Base-by-base conservation (phyloP, 30 jellyfish, hydroid and myxozoan genomes). In the Pseudorhiza aurosa region DNA sequence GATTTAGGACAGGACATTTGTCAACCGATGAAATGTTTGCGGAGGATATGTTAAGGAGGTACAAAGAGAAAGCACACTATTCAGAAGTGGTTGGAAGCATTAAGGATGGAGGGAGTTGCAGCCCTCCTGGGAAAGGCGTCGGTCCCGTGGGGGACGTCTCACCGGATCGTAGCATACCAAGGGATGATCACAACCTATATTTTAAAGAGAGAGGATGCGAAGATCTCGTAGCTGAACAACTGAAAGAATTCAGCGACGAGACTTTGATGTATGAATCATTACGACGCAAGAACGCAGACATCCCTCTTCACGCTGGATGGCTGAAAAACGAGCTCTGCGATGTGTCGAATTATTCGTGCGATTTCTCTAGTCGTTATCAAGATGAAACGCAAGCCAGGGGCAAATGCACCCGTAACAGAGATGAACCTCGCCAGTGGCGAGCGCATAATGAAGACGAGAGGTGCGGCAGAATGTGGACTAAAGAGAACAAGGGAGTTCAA, bases 211-310 rank as follows among this genome's bases (percentile, higher is more conserved):
- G 18, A 15, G 8, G n/a, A 17, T n/a, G 47, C 31, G 36, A 70
- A 30, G 40, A 29, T 36, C 17, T 0, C 10, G 19, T 58, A 18
- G 5, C 29, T 21, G 60, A 70, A 30, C 83, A 70, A 32, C 60
- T 47, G 49, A 46, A 55, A 8, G 4, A 14, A 58, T 45, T 70
- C 15, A 70, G 83, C 19, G 83, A 47, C 15, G 83, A 70, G 32
- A 22, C 47, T 8, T 59, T 28, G 0, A 25, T 45, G 57, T 70
- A 70, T 47, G 83, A 47, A 28, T 70, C 83, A 15, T 37, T 70
- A 51, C 30, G 59, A 40, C 69, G 83, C 2, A 70, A 70, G 35
- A 46, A 70, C 39, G 83, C 32, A 21, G 45, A 70, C 11, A 47
- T 70, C 22, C n/a, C n/a, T n/a, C n/a, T n/a, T n/a, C 67, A 19